These are phyloP conservation scores for Microtus pennsylvanicus DNA, from an alignment of 2,113 vertebrate species.

Conservation along the genomic window DNA sequence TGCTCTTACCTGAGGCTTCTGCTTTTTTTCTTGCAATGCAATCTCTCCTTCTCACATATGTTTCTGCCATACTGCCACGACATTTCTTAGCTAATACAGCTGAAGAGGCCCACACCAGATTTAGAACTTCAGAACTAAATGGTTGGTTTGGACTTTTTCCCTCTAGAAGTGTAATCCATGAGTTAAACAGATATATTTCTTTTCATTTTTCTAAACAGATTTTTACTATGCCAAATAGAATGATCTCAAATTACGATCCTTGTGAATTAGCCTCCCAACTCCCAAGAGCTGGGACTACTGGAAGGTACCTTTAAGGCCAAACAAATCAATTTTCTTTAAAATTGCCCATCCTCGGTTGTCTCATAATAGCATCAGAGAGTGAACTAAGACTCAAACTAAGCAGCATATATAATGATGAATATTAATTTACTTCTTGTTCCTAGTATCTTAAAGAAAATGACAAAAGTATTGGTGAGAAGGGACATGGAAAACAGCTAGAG, in stretches of 20 bases:
- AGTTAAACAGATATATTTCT: neutral
- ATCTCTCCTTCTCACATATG: neutral
- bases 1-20: accelerated
- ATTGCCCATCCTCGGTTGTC: neutral
- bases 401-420: neutral
- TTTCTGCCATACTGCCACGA: neutral
- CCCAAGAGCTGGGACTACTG: neutral
- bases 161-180: neutral
- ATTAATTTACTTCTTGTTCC: neutral
- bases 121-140: neutral
- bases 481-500: neutral
- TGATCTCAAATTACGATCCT: neutral
- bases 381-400: neutral
- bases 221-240: neutral
- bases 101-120: neutral
- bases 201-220: neutral
- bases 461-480: neutral
- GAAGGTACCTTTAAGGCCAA: neutral
- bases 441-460: neutral
- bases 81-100: neutral
- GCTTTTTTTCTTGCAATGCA: neutral
- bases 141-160: neutral
- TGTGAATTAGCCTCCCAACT: neutral
- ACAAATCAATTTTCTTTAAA: neutral
- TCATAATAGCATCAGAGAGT: neutral